A percentile compares a stretch with the other conserved stretches of the same genome.
Conservation (phyloP, 2,888 invertebrate genomes). For the Ophion ventricosus region DNA sequence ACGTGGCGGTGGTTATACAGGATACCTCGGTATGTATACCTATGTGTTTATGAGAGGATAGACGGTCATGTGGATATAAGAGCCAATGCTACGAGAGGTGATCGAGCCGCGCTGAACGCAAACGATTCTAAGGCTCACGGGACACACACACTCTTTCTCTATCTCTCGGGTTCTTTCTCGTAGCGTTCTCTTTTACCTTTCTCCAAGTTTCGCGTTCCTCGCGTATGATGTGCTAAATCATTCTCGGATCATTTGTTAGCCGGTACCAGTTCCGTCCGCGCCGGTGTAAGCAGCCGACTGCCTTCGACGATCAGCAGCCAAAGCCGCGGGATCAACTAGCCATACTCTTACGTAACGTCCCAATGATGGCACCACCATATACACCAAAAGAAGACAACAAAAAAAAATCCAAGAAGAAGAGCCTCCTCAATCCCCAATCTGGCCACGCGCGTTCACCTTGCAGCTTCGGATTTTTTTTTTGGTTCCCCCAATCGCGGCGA, state of each 20-base stretch:
- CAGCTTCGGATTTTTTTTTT: slow-evolving; percentile 1
- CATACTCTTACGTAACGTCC: slow-evolving; percentile 4
- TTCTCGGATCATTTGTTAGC: slow-evolving; percentile 81
- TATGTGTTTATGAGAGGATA: neutral
- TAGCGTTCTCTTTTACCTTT: slow-evolving; percentile 27
- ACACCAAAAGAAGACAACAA: neutral
- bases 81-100: slow-evolving; percentile 39
- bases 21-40: slow-evolving; percentile 17
- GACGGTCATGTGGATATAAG: slow-evolving; percentile 4
- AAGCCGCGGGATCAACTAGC: neutral
- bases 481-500: slow-evolving; percentile 20
- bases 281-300: slow-evolving; percentile 59
- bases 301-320: slow-evolving; percentile 43
- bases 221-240: slow-evolving; percentile 82
- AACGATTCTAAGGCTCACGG: slow-evolving; percentile 67
- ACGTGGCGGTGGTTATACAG: slow-evolving; percentile 64
- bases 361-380: neutral
- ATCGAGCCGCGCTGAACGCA: slow-evolving; percentile 66
- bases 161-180: no score
- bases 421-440: slow-evolving; percentile 32
- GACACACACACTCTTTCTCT: slow-evolving; percentile 38
- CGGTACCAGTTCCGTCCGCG: slow-evolving; percentile 71
- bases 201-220: slow-evolving; percentile 50
- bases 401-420: slow-evolving; percentile 11
- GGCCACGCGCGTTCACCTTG: slow-evolving; percentile 48